phyloP scores from a whole-genome alignment of 2,797 vertebrate species.

The Erethizon dorsatum region DNA sequence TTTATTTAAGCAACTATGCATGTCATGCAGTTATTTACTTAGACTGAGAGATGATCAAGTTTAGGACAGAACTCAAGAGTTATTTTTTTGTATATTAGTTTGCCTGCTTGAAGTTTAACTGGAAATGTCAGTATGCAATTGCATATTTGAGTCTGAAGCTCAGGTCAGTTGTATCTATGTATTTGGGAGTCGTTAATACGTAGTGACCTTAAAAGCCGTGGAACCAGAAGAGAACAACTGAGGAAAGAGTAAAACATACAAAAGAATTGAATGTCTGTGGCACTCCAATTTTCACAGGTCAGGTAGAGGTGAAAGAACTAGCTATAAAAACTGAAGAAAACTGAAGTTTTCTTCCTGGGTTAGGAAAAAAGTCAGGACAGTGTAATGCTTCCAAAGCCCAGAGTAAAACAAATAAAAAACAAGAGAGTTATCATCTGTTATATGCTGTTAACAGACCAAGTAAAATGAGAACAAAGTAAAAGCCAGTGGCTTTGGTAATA shows the following conservation, averaged over 20 bases:
- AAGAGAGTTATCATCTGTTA: neutral
- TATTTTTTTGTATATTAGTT: neutral
- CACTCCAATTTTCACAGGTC: neutral
- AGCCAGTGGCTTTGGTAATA: neutral
- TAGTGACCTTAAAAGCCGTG: neutral
- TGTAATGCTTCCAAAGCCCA: constrained; percentile 3
- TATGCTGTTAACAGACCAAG: neutral
- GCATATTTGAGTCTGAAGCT: neutral
- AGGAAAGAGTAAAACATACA: neutral
- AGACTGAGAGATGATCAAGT: neutral
- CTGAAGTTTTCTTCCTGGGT: neutral
- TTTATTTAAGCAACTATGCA: neutral
- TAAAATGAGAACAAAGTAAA: constrained; percentile 49
- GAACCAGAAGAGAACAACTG: constrained; percentile 4
- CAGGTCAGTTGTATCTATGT: neutral
- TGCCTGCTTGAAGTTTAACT: neutral
- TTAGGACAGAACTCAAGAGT: neutral
- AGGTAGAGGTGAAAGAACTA: neutral
- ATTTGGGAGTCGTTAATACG: neutral
- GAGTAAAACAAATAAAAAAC: neutral
- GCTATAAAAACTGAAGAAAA: constrained; percentile 9
- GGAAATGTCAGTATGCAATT: neutral
- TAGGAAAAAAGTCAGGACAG: constrained; percentile 35
- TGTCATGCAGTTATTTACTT: neutral
- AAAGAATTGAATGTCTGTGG: neutral